Evolutionary conservation across 2,888 invertebrate genomes (phyloP).

Genomic region (Thecophora atra): DNA sequence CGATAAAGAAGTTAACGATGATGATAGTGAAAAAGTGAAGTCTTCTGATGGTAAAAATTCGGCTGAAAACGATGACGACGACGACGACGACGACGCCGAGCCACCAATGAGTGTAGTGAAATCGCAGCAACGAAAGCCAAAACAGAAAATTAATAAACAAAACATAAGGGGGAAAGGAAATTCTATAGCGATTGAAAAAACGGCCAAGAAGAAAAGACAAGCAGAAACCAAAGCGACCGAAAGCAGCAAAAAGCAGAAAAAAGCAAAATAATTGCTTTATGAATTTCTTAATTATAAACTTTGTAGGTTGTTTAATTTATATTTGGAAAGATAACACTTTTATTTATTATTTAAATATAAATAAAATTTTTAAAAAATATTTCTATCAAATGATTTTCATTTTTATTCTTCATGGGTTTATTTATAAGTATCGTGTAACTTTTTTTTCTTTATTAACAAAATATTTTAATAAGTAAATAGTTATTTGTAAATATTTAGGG

Average conservation of each 20-base stretch:
- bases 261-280: not conserved
- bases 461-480: too few relatives aligned
- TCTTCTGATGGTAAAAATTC: constrained; percentile 36
- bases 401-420: too few relatives aligned
- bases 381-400: too few relatives aligned
- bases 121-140: constrained; percentile 41
- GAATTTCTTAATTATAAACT: not conserved
- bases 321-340: too few relatives aligned
- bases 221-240: not conserved
- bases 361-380: too few relatives aligned
- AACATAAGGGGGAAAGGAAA: constrained; percentile 36
- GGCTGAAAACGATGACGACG: constrained; percentile 25
- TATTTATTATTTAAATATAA: too few relatives aligned
- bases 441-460: too few relatives aligned
- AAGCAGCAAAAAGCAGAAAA: constrained; percentile 9
- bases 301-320: too few relatives aligned
- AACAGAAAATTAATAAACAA: constrained; percentile 31
- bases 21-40: constrained; percentile 10
- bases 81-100: constrained; percentile 35
- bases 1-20: constrained; percentile 17
- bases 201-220: constrained; percentile 7
- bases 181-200: constrained; percentile 1
- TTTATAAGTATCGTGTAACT: too few relatives aligned
- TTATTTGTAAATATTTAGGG: too few relatives aligned
- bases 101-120: constrained; percentile 42